Percentiles rank a stretch among this genome's conserved stretches.
Conservation (phyloP, 2,888 invertebrate species). For the Dione vanillae region DNA sequence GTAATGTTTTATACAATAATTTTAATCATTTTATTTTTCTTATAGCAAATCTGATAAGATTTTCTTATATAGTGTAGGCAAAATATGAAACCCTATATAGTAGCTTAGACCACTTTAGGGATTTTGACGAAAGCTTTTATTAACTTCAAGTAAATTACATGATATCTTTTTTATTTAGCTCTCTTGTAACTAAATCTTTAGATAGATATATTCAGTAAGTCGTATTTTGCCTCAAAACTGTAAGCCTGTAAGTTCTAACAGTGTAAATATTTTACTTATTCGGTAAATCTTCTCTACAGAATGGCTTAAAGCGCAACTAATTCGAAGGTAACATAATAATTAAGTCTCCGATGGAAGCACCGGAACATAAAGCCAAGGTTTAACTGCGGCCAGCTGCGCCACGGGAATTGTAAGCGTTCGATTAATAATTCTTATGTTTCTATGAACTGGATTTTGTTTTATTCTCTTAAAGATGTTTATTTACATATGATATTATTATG, state of each 20-base stretch:
- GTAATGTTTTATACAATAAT: not conserved
- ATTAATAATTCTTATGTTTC: constrained; percentile 58
- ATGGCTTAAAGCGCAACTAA: constrained; percentile 30
- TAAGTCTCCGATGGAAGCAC: constrained; percentile 50
- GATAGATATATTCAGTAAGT: not conserved
- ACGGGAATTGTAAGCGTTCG: constrained; percentile 61
- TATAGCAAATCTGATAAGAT: not conserved
- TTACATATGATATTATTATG: not conserved
- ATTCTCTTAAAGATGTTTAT: constrained; percentile 3
- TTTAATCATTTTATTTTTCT: not conserved
- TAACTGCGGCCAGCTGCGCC: constrained; percentile 71
- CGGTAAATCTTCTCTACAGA: constrained; percentile 29
- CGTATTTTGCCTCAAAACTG: not conserved
- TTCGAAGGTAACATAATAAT: constrained; percentile 38
- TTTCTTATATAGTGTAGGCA: not conserved
- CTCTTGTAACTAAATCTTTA: not conserved
- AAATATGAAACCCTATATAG: no score
- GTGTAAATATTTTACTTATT: constrained; percentile 26
- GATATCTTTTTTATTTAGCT: not conserved
- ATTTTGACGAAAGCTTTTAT: not conserved
- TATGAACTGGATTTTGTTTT: constrained; percentile 44
- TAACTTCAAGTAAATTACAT: not conserved
- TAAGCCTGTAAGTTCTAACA: constrained; percentile 8
- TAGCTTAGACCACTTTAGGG: no score
- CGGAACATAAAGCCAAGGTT: constrained; percentile 67